phyloP scores from a whole-genome alignment of 2,797 vertebrate species.

The Ataeniobius toweri region DNA sequence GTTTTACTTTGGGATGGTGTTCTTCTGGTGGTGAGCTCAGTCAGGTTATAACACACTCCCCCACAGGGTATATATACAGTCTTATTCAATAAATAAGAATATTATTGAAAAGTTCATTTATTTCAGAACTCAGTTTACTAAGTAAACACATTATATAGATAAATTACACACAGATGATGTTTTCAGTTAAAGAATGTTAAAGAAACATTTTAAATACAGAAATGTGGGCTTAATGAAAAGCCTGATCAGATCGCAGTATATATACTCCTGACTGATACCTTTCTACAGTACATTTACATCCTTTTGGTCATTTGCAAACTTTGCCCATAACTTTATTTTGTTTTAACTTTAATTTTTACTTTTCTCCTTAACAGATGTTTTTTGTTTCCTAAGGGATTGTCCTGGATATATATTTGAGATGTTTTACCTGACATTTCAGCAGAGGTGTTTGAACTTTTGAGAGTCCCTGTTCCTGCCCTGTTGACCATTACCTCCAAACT shows the following conservation, averaged over 20 bases:
- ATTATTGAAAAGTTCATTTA: not conserved
- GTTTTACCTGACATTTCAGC: not conserved
- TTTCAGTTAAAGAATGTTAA: not conserved
- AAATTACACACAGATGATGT: not conserved
- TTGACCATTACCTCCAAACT: not conserved
- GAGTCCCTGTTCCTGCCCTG: not conserved
- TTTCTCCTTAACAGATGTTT: too few relatives aligned
- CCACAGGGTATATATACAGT: not conserved
- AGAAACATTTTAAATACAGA: not conserved
- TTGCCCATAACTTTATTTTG: too few relatives aligned
- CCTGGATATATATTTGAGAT: not conserved
- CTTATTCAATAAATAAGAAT: not conserved
- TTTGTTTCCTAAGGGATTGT: not conserved
- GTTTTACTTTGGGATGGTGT: not conserved
- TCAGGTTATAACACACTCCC: not conserved
- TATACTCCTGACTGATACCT: too few relatives aligned
- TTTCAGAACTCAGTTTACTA: not conserved
- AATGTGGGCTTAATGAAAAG: not conserved
- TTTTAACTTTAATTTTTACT: too few relatives aligned
- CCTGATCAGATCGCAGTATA: too few relatives aligned
- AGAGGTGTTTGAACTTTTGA: not conserved
- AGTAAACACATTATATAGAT: not conserved
- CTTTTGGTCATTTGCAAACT: too few relatives aligned
- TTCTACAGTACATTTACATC: too few relatives aligned
- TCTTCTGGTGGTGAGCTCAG: not conserved